Evolutionary conservation across 1,140 invertebrate species (phyloP), one percentile per base, ranked within the genome.

Genomic region (Venustaconcha ellipsiformis): DNA sequence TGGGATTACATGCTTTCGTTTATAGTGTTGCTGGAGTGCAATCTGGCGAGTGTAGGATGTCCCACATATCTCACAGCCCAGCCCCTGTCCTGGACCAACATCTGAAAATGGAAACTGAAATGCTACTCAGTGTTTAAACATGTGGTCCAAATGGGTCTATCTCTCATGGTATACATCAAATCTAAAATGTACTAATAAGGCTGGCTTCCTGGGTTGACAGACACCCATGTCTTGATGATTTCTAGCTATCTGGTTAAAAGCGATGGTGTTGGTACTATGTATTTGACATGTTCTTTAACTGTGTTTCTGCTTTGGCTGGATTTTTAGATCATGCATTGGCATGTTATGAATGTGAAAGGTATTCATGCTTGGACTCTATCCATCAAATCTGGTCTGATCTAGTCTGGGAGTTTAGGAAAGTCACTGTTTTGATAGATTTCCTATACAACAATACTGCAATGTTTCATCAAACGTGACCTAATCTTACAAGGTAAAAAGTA

Each of bases 21-120:
- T 62, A 55, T 83, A 82, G 65, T 86, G 84, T 65, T 86, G 80
- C 26, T 48, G 67, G 12, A 86, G 70, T 8, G 81, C 65, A 20
- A 68, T 37, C 58, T 81, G 74, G 60, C 80, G 77, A 26, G 80
- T 78, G 65, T 82, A 86, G 6, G 78, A 76, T 1, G 78, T 63
- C 17, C 74, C 72, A 79, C 84, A 86, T 15, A 86, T 68, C 23
- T 80, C 74, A 72, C 84, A 86, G 26, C 78, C 69, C 64, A 74
- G 64, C 14, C 69, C 60, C 14, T 60, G 59, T 20, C 78, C 78
- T 30, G 76, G 74, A 56, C 74, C 80, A 64, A 70, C 71, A 78
- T 85, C 84, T 85, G 67, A 26, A 79, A 72, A 77, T 66, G 26
- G 18, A n/a, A 20, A 17, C 11, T 17, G 3, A 66, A 17, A 26